Evolutionary conservation across 2,888 invertebrate species (phyloP).

Genomic region (Cephus nigrinus): DNA sequence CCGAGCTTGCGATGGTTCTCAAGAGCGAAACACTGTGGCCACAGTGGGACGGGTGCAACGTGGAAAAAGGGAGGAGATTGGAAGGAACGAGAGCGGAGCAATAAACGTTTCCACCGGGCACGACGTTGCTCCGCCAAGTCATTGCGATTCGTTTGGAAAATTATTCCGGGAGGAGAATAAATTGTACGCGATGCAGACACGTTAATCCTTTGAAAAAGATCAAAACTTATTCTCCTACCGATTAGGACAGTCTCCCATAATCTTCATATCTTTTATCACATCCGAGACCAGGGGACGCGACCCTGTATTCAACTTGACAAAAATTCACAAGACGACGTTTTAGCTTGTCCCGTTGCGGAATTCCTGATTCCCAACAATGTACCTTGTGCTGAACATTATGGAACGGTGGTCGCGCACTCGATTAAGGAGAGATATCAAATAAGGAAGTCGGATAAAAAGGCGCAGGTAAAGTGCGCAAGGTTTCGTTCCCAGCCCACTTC

Average conservation of each 20-base stretch:
- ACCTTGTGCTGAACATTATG: neutral
- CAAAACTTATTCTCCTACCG: neutral
- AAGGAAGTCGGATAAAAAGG: conserved; percentile 51
- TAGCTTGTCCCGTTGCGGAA: neutral
- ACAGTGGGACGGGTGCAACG: conserved; percentile 4
- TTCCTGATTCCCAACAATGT: neutral
- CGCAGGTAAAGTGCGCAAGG: conserved; percentile 26
- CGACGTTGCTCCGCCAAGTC: neutral
- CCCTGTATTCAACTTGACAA: neutral
- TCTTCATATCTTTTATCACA: neutral
- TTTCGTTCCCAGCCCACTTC: conserved; percentile 58
- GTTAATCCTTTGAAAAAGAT: neutral
- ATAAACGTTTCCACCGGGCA: neutral
- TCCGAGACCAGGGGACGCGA: neutral
- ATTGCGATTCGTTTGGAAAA: neutral
- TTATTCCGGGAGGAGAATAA: neutral
- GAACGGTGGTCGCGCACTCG: conserved; percentile 4
- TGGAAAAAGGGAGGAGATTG: conserved; percentile 7
- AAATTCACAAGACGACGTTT: neutral
- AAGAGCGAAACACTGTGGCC: conserved; percentile 19
- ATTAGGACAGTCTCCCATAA: neutral
- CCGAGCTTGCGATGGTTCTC: conserved; percentile 39
- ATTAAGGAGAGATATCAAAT: conserved; percentile 45
- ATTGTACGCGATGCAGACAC: neutral
- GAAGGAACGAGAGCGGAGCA: conserved; percentile 6